phyloP scores from a whole-genome alignment of 2,113 vertebrate species.

The Brevimyrus niger region DNA sequence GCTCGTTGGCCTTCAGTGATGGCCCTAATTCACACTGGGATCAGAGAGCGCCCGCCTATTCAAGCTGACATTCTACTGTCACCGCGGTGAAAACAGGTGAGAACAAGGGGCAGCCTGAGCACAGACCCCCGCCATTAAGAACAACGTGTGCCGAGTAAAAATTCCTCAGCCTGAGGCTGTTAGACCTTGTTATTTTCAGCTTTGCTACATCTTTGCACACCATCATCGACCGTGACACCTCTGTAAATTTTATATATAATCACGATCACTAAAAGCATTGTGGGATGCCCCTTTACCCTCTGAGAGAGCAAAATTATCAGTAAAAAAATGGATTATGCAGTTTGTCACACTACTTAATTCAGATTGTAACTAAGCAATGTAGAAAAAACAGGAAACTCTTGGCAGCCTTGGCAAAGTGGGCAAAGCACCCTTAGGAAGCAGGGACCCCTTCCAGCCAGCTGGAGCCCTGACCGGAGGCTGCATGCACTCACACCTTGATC shows the following conservation, averaged over 20 bases:
- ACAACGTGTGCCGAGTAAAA: background rate
- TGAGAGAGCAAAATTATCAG: background rate
- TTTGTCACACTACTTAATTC: background rate
- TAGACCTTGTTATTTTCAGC: background rate
- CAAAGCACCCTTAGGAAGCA: background rate
- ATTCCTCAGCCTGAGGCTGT: background rate
- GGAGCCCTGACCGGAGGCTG: background rate
- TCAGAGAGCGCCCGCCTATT: background rate
- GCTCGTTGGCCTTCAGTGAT: background rate
- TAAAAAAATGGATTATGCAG: background rate
- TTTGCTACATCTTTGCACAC: background rate
- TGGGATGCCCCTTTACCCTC: background rate
- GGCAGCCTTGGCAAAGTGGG: background rate
- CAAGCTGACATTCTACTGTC: background rate
- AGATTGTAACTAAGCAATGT: background rate
- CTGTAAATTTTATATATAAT: background rate
- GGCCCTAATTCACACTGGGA: background rate
- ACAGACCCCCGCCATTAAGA: background rate
- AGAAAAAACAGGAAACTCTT: background rate
- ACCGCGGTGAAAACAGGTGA: background rate
- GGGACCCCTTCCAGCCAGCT: background rate
- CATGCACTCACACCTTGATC: background rate
- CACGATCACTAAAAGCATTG: background rate
- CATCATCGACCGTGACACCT: background rate
- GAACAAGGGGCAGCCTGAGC: background rate